Evolutionary conservation across 2,113 vertebrate species (phyloP).

Genomic region (Lucifuga dentata): DNA sequence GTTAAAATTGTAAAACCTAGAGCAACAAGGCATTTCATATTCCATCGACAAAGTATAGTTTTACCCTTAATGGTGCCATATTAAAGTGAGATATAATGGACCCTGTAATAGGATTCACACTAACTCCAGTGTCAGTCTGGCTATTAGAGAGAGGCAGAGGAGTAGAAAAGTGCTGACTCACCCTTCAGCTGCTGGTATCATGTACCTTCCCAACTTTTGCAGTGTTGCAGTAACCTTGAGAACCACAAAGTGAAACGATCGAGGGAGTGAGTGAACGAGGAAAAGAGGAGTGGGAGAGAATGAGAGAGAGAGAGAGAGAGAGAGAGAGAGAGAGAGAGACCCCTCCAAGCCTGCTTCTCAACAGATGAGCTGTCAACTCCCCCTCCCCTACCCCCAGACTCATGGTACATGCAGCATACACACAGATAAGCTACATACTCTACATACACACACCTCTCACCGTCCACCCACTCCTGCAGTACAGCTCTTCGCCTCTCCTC

Average conservation of each 20-base stretch:
- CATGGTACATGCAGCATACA: constrained; percentile 63
- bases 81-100: constrained; percentile 14
- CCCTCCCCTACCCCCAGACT: constrained; percentile 69
- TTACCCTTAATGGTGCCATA: constrained; percentile 13
- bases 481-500: constrained; percentile 55
- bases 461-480: constrained; percentile 56
- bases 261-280: constrained; percentile 51
- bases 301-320: constrained; percentile 39
- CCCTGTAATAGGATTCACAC: constrained; percentile 46
- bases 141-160: constrained; percentile 46
- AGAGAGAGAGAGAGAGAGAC: constrained; percentile 59
- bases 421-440: constrained; percentile 29
- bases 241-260: constrained; percentile 35
- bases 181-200: constrained; percentile 50
- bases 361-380: constrained; percentile 82
- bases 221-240: constrained; percentile 82
- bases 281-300: constrained; percentile 27
- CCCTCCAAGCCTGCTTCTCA: constrained; percentile 71
- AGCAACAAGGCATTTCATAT: background rate
- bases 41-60: constrained; percentile 12
- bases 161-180: constrained; percentile 80
- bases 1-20: constrained; percentile 10
- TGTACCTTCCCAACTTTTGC: constrained; percentile 74
- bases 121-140: constrained; percentile 54
- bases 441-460: constrained; percentile 46